Evolutionary conservation across 92 coral and sea anemone genomes (phyloP), one percentile per base, ranked within the genome.

Genomic region (Bergia sp.): DNA sequence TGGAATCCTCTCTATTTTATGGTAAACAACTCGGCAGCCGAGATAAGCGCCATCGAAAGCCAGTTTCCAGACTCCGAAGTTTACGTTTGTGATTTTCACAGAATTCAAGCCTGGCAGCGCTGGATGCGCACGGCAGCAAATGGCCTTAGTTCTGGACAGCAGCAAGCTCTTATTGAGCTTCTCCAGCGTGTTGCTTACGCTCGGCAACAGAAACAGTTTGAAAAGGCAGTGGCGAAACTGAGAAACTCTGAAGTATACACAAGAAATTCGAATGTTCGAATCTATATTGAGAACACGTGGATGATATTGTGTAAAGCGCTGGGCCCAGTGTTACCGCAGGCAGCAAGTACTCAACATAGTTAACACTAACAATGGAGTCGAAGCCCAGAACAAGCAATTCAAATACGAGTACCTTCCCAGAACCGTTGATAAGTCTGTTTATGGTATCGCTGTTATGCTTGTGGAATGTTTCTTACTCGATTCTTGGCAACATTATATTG

Each of bases 301-400:
- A 80, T 88, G 86, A 29, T n/a, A 10, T 4, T 88, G 90, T 13
- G 90, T 29, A 44, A 47, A 80, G 49, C 72, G 81, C 2, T 88
- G 86, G 86, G 86, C 86, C 21, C 90, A 88, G 58, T 77, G 20
- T 45, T 80, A 29, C 76, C 79, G 90, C 13, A 88, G 69, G 36
- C 90, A 88, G 65, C 86, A 88, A 18, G 90, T 73, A 0, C 72
- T 88, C 49, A 88, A 88, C 80, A 88, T 88, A 36, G 86, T 88
- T 65, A 88, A 88, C 86, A 88, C 86, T 11, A 88, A 80, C 77
- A 88, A 88, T 67, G 86, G 79, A 15, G 90, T 88, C 20, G 80
- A 88, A 47, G 38, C 80, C 11, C 90, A 88, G 43, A 88, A 88
- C 86, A 88, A 49, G 53, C 80, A 80, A 13, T 88, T 87, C 2